Base-by-base conservation (phyloP, 1,140 invertebrate species). In the Cataglyphis hispanica region DNA sequence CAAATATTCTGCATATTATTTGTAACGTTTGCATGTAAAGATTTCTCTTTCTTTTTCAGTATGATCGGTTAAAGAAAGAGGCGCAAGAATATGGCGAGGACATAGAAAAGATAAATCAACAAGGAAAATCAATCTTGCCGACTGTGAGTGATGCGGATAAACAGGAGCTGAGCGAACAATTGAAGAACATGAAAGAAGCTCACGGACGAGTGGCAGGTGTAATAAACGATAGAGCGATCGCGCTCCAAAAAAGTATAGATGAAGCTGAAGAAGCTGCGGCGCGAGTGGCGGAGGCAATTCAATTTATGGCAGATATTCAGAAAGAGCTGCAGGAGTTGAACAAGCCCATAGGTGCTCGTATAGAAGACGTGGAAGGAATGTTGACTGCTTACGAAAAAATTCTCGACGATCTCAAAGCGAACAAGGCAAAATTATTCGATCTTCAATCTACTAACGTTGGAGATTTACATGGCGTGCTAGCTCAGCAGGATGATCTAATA, bases 101-200 rank as follows among this genome's bases (percentile, higher is more conserved):
- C 58, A 97, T 98, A 64, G 96, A 96, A 66, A 97, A 97, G 91
- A 96, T 98, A 40, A 96, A 96, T 50, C 97, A 98, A 85, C 97
- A 98, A 94, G 97, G 97, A n/a, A 97, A 97, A 93, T 96, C 96
- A 40, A 97, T 99, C 78, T 93, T 97, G 76, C 97, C 97, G 43
- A 97, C 97, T 0, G 94, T 98, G n/a, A 98, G 96, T 89, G 98
- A 98, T 93, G 97, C 97, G 0, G 98, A 98, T 89, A 97, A 98
- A 91, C 94, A 98, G 10, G 97, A 97, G 85, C 94, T 98, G 0
- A 97, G 97, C 89, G 98, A 98, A 91, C 96, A 97, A 87, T 94
- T 98, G 27, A 97, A 97, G 70, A 96, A 96, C 70, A 94, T 98
- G 90, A 97, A 97, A 86, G 97, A 98, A 91, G 96, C 97, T 87